These are phyloP conservation scores for Pandion haliaetus DNA, from an alignment of 2,113 vertebrate species.

Conservation along the genomic window DNA sequence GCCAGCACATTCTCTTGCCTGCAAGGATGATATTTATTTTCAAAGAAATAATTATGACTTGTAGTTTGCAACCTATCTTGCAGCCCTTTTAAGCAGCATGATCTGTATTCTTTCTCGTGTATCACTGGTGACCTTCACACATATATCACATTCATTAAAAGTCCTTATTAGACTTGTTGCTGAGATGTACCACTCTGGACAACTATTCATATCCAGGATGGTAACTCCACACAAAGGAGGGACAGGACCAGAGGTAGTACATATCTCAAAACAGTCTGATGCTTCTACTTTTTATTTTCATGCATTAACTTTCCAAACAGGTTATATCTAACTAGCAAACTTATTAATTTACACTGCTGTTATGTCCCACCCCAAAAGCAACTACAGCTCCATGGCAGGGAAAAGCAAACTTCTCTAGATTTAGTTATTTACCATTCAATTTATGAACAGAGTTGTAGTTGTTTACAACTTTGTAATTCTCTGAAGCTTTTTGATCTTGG, in stretches of 20 bases:
- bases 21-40: slow-evolving; percentile 22
- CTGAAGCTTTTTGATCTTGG: neutral
- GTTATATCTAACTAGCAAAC: neutral
- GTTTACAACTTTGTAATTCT: neutral
- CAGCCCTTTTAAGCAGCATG: slow-evolving; percentile 1
- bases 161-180: neutral
- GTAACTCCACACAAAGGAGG: neutral
- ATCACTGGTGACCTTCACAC: neutral
- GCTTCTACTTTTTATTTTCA: neutral
- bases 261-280: neutral
- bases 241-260: neutral
- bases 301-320: neutral
- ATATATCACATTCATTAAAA: neutral
- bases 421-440: neutral
- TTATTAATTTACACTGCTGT: neutral
- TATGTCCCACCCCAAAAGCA: neutral
- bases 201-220: neutral
- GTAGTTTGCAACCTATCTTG: neutral
- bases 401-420: neutral
- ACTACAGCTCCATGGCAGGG: neutral
- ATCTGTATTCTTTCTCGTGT: neutral
- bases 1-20: slow-evolving; percentile 1
- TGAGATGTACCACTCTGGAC: neutral
- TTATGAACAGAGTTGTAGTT: neutral
- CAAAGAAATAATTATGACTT: slow-evolving; percentile 7